phyloP scores from a whole-genome alignment of 2,888 invertebrate species.

The Lasioglossum villosulum region DNA sequence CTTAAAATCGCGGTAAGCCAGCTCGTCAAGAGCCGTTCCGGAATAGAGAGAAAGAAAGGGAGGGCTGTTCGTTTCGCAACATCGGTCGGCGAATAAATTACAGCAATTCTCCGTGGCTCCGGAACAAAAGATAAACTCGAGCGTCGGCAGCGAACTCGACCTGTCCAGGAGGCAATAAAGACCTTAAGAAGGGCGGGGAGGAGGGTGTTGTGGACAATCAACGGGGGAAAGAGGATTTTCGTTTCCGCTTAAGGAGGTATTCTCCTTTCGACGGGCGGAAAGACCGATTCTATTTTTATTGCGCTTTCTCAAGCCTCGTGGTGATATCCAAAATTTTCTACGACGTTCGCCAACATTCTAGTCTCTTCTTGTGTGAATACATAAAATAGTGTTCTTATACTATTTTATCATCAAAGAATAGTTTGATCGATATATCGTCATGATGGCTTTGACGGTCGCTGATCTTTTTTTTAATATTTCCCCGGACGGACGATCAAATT shows the following conservation, averaged over 20 bases:
- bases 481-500: no score
- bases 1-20: constrained; percentile 38
- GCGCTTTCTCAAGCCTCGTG: background rate
- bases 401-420: no score
- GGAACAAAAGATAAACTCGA: constrained; percentile 42
- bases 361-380: background rate
- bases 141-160: constrained; percentile 20
- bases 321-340: background rate
- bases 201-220: constrained; percentile 11
- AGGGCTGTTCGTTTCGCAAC: constrained; percentile 22
- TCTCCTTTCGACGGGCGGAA: background rate
- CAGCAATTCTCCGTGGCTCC: constrained; percentile 43
- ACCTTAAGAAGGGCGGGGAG: background rate
- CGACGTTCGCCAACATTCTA: background rate
- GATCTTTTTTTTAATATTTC: no score
- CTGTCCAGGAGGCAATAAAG: constrained; percentile 24
- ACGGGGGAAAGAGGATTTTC: constrained; percentile 26
- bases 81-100: constrained; percentile 47
- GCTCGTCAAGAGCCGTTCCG: constrained; percentile 24
- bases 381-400: no score
- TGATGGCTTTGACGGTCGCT: no score
- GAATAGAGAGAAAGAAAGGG: background rate
- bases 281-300: background rate
- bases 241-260: background rate
- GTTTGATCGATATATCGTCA: no score